These are phyloP conservation scores for Sepioteuthis lessoniana DNA, from an alignment of 2,888 invertebrate species.

Conservation along the genomic window DNA sequence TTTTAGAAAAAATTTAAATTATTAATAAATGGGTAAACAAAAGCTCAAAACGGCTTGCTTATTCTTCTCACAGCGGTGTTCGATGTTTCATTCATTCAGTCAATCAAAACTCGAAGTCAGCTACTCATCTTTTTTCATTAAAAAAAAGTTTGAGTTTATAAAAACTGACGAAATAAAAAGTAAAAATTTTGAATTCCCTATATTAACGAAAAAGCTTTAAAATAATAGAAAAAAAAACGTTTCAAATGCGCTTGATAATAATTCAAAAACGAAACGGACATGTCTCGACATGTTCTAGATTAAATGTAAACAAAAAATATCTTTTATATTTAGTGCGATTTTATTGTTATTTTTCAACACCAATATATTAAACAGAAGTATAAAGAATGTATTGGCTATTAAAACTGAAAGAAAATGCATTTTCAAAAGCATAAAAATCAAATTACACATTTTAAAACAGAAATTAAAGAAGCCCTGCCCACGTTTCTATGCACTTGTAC, in stretches of 20 bases:
- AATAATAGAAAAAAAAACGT: background rate
- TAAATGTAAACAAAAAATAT: background rate
- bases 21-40: too few species aligned
- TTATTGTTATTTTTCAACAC: background rate
- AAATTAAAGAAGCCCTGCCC: background rate
- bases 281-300: background rate
- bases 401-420: background rate
- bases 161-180: background rate
- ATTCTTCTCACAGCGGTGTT: too few species aligned
- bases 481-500: background rate
- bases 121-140: background rate
- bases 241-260: background rate
- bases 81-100: slow-evolving; percentile 19
- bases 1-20: too few species aligned
- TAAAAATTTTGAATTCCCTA: background rate
- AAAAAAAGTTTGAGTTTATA: background rate
- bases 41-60: too few species aligned
- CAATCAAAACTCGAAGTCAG: background rate
- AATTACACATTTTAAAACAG: background rate
- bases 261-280: background rate
- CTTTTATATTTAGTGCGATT: background rate
- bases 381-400: background rate
- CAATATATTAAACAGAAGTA: background rate
- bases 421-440: background rate
- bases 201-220: background rate